phyloP scores from a whole-genome alignment of 2,888 invertebrate genomes.

The Drosophila testacea region DNA sequence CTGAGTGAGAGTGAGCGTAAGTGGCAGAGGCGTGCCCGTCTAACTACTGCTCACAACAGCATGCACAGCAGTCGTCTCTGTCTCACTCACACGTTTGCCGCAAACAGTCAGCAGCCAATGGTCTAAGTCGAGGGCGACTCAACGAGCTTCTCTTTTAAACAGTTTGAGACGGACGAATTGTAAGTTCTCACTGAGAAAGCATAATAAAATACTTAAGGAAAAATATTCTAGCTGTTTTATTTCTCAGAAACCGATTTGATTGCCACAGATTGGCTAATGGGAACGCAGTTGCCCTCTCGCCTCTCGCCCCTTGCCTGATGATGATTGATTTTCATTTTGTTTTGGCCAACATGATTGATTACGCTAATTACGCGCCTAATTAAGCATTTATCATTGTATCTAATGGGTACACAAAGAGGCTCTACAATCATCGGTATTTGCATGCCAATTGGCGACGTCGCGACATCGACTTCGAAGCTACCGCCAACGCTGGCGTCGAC shows the following conservation, averaged over 20 bases:
- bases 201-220: conserved; percentile 18
- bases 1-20: conserved; percentile 42
- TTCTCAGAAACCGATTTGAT: conserved; percentile 11
- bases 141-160: conserved; percentile 34
- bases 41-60: conserved; percentile 20
- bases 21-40: conserved; percentile 62
- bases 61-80: conserved; percentile 42
- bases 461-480: conserved; percentile 1
- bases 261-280: conserved; percentile 62
- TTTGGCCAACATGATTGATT: conserved; percentile 76
- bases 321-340: conserved; percentile 58
- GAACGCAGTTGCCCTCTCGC: conserved; percentile 11
- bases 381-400: conserved; percentile 79
- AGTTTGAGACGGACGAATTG: conserved; percentile 24
- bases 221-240: conserved; percentile 35
- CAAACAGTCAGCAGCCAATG: conserved; percentile 41
- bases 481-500: background rate
- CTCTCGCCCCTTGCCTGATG: background rate
- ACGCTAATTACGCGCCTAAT: conserved; percentile 81
- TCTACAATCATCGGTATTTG: conserved; percentile 51
- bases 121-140: conserved; percentile 21
- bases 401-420: conserved; percentile 45
- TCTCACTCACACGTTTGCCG: conserved; percentile 19
- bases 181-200: conserved; percentile 37
- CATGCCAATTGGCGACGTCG: conserved; percentile 44